Evolutionary conservation across 2,797 vertebrate species (phyloP), one percentile per base, ranked within the genome.

Genomic region (Siniperca obscura): DNA sequence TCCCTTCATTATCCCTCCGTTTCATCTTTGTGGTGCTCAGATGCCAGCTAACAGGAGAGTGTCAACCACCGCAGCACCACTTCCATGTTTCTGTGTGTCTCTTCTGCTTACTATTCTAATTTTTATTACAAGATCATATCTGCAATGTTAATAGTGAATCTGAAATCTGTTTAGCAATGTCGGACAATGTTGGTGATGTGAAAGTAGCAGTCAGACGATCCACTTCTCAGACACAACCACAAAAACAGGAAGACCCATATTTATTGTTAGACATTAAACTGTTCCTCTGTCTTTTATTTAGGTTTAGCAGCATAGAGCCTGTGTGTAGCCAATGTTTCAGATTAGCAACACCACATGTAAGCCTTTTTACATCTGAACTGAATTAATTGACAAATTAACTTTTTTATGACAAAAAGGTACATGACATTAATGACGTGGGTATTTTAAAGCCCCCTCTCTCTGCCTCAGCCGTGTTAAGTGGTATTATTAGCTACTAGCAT

Each of bases 161-260:
- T 74, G 13, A 21, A n/a, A n/a, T 14, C 52, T 42, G 46, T 87
- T 76, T n/a, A 70, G 78, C 70, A 80, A 83, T 52, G 62, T 11
- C 3, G 55, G 70, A 44, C 50, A 76, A 0, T 10, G 19, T 90
- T 88, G 55, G 22, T 30, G 66, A 90, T 83, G 84, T 89, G 88
- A 93, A 91, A 92, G 87, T 70, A 66, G 44, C 70, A 56, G 68
- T 86, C 75, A 87, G 71, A 83, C n/a, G 74, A 79, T 77, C 81
- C 70, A 77, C 86, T 83, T 90, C 87, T 86, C 66, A 85, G 30
- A 78, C 25, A 27, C 36, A 11, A 74, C 80, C 56, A 69, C 86
- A 82, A 66, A 90, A 93, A 93, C 80, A 87, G 90, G 89, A 93
- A 92, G 86, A 64, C 8, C 7, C 42, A 36, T 55, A 62, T 85